Evolutionary conservation across 2,113 vertebrate species (phyloP), one percentile per base, ranked within the genome.

Genomic region (Xiphophorus hellerii): DNA sequence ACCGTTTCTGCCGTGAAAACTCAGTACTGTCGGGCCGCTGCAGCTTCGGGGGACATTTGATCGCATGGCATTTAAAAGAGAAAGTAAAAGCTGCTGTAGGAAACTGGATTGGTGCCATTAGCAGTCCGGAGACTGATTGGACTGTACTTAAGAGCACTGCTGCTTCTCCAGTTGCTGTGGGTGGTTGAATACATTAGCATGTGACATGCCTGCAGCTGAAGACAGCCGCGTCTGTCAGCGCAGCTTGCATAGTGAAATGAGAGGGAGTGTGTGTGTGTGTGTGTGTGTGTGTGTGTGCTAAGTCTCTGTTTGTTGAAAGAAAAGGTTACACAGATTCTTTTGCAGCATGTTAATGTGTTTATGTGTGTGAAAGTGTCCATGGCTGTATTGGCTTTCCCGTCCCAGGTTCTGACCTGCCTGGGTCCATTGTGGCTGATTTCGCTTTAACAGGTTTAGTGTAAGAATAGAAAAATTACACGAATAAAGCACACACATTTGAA

Each of bases 111-210:
- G 74, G 60, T 76, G 84, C 89, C 87, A 88, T 89, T 87, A 79
- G 83, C 73, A 66, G 83, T 69, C 77, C 80, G 71, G 61, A 85
- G 82, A 83, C 87, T 90, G 88, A 91, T 91, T 91, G 87, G 85
- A 81, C 86, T 87, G 68, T 87, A 84, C 86, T 87, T 89, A 90
- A 80, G 81, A 88, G 83, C 80, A 58, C 51, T 58, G 61, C 63
- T 70, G 76, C 77, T 85, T 80, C 82, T 89, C 75, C 84, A 78
- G 84, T 85, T 75, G 81, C 88, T 85, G 90, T 91, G 88, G 90
- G 92, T 85, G 79, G 86, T 87, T 90, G 83, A 90, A 91, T 88
- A 87, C 86, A 90, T 92, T 91, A 88, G 84, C 78, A 78, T 91
- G 76, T 90, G 84, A 88, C 86, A 87, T 89, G 81, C 85, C 78